Conservation (phyloP, 2,797 vertebrate genomes). For the Gouania willdenowi region DNA sequence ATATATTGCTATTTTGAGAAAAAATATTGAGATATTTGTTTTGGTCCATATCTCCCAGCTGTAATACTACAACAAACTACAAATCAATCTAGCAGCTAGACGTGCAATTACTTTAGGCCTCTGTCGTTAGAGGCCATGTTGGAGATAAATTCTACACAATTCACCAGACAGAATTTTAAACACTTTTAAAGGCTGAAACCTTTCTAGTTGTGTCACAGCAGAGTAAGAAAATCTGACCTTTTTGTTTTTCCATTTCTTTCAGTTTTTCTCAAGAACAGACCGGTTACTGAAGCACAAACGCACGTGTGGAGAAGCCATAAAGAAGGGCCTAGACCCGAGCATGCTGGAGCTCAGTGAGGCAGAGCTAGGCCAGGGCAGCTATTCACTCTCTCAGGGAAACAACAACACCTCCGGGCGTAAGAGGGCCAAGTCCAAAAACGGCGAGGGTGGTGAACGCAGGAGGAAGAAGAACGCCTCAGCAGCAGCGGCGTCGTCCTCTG, state of each 20-base stretch:
- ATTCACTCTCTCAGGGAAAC: slow-evolving; percentile 94
- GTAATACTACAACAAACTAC: too few species aligned
- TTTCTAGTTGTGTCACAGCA: too few species aligned
- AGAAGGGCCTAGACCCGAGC: slow-evolving; percentile 89
- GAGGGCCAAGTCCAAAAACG: slow-evolving; percentile 88
- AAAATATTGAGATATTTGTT: too few species aligned
- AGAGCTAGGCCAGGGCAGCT: slow-evolving; percentile 87
- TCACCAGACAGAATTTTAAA: too few species aligned
- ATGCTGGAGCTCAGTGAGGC: slow-evolving; percentile 84
- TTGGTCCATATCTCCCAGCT: too few species aligned
- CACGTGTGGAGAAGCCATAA: slow-evolving; percentile 97
- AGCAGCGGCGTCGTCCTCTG: slow-evolving; percentile 56
- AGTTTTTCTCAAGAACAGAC: slow-evolving; percentile 99
- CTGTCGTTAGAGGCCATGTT: too few species aligned
- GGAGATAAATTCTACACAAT: too few species aligned
- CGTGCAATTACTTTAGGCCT: too few species aligned
- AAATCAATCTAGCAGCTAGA: too few species aligned
- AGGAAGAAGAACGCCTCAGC: slow-evolving; percentile 79
- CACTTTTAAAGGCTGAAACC: too few species aligned
- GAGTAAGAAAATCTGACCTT: too few species aligned
- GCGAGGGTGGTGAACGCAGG: slow-evolving; percentile 87
- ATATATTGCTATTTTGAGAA: too few species aligned
- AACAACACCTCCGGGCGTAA: slow-evolving; percentile 85
- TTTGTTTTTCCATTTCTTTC: neutral
- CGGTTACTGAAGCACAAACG: slow-evolving; percentile 99